Evolutionary conservation across 2,113 vertebrate species (phyloP).

Genomic region (Meles meles): DNA sequence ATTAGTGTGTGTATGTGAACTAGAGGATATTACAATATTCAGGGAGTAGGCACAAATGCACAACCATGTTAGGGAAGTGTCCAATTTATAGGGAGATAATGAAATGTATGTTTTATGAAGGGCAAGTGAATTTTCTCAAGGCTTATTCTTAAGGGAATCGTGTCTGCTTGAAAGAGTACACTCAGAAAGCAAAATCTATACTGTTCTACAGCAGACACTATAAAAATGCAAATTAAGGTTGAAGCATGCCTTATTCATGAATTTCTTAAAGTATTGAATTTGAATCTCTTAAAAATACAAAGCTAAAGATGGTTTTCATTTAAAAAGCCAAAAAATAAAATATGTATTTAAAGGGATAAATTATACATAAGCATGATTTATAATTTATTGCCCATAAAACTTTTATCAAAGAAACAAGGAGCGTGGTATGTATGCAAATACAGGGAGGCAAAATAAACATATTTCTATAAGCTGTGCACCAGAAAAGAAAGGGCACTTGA

Average conservation of each 20-base stretch:
- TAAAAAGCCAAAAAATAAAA: slow-evolving; percentile 83
- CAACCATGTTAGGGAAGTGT: slow-evolving; percentile 46
- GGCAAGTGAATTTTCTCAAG: slow-evolving; percentile 70
- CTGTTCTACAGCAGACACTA: slow-evolving; percentile 74
- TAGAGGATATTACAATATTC: slow-evolving; percentile 51
- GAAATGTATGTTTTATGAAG: slow-evolving; percentile 74
- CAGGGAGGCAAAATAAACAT: slow-evolving; percentile 74
- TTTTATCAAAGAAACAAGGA: slow-evolving; percentile 84
- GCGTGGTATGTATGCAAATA: slow-evolving; percentile 77
- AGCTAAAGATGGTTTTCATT: slow-evolving; percentile 76
- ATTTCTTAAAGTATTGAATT: slow-evolving; percentile 79
- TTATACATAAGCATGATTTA: slow-evolving; percentile 82
- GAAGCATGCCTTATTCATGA: slow-evolving; percentile 84
- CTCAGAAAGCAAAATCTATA: slow-evolving; percentile 79
- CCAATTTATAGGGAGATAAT: slow-evolving; percentile 70
- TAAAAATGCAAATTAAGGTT: slow-evolving; percentile 83
- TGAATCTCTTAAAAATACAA: slow-evolving; percentile 79
- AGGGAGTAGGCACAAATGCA: slow-evolving; percentile 24
- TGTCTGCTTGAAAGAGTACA: slow-evolving; percentile 77
- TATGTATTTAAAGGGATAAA: slow-evolving; percentile 85
- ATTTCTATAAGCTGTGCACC: slow-evolving; percentile 53
- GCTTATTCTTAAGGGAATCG: slow-evolving; percentile 71
- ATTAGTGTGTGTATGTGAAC: slow-evolving; percentile 32
- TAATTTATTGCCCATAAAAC: slow-evolving; percentile 83
- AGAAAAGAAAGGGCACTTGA: slow-evolving; percentile 54